A percentile compares a stretch with the other conserved stretches of the same genome.
These are phyloP conservation scores for Brachionus calyciflorus DNA, from an alignment of 1,140 invertebrate species.

Conservation along the genomic window DNA sequence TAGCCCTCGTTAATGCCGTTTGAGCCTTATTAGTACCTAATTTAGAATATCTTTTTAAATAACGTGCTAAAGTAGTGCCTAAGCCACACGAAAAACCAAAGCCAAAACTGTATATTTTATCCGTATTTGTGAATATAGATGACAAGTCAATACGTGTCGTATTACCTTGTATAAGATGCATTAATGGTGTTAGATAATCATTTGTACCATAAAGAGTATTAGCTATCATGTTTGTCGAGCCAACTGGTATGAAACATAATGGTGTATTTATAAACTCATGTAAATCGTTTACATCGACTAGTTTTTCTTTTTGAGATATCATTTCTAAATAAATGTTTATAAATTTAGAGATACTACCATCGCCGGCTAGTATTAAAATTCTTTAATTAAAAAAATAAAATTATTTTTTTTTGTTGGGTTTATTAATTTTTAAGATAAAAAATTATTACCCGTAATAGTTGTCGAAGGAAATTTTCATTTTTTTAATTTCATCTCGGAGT, in stretches of 20 bases:
- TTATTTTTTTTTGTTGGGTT: background rate
- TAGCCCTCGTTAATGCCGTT: background rate
- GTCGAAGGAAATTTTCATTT: background rate
- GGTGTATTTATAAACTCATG: background rate
- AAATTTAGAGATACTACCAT: slow-evolving; percentile 28
- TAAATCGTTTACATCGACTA: background rate
- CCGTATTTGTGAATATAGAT: background rate
- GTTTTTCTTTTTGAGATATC: background rate
- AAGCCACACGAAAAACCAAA: slow-evolving; percentile 11
- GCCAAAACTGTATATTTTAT: slow-evolving; percentile 34
- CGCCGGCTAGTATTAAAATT: slow-evolving; percentile 24
- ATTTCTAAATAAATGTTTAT: slow-evolving; percentile 10
- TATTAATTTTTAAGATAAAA: background rate
- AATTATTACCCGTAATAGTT: slow-evolving; percentile 7
- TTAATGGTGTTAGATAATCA: slow-evolving; percentile 51
- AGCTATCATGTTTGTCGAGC: slow-evolving; percentile 55
- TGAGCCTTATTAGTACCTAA: slow-evolving; percentile 3
- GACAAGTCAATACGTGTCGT: slow-evolving; percentile 23
- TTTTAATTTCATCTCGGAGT: background rate
- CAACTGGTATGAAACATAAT: slow-evolving; percentile 45
- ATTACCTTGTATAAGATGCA: slow-evolving; percentile 53
- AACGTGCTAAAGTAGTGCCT: slow-evolving; percentile 24
- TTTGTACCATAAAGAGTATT: slow-evolving; percentile 53
- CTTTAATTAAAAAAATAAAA: background rate
- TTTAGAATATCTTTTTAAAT: slow-evolving; percentile 20